phyloP scores from a whole-genome alignment of 30 jellyfish, hydroid and myxozoan genomes.

The Hydra vulgaris region DNA sequence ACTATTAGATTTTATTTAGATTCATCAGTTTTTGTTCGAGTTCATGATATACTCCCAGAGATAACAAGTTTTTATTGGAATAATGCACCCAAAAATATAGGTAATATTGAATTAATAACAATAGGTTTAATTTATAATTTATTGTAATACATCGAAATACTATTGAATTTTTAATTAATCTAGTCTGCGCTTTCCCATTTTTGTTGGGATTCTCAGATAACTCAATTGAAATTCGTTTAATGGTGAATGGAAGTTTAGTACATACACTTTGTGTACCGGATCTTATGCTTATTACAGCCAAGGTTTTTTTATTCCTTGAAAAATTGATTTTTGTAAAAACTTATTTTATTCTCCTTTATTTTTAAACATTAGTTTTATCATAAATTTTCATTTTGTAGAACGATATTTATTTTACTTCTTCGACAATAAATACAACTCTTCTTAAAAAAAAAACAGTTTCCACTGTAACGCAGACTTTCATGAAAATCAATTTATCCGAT shows the following conservation, averaged over 20 bases:
- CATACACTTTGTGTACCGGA: constrained; percentile 75
- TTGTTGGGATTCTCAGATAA: constrained; percentile 88
- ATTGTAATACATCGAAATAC: too few relatives aligned
- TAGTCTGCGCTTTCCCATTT: constrained; percentile 95
- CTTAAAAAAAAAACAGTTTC: neutral
- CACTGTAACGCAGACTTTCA: constrained; percentile 16
- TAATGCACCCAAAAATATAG: constrained; percentile 75
- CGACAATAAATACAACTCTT: constrained; percentile 1
- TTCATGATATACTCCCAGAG: constrained; percentile 28
- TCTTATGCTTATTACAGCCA: constrained; percentile 72
- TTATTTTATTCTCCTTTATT: neutral
- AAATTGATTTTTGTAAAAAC: neutral
- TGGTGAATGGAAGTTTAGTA: constrained; percentile 87
- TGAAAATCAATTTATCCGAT: constrained; percentile 34
- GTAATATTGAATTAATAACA: constrained; percentile 18
- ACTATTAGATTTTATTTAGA: constrained; percentile 46
- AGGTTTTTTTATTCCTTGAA: constrained; percentile 67
- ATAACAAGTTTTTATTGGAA: constrained; percentile 76
- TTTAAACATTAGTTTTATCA: neutral
- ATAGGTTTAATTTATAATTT: neutral
- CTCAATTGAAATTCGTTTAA: constrained; percentile 79
- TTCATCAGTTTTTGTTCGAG: constrained; percentile 65
- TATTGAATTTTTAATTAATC: neutral
- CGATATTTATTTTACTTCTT: constrained; percentile 27
- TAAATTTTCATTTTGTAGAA: constrained; percentile 2